These are phyloP conservation scores for Micronycteris hirsuta DNA, from an alignment of 2,113 vertebrate species.

Conservation along the genomic window DNA sequence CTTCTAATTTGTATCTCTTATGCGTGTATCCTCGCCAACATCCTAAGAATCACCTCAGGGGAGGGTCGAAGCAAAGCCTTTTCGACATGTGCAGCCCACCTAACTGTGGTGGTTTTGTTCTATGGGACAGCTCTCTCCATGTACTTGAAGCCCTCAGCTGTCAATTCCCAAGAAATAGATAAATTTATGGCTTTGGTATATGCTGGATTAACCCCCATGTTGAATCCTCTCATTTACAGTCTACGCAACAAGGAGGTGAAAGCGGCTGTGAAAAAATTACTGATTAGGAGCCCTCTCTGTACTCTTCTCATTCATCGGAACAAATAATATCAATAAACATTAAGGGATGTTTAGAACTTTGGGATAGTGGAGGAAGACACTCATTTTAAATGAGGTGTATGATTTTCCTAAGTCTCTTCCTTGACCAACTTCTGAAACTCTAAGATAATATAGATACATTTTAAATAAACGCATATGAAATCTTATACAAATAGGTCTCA, in stretches of 20 bases:
- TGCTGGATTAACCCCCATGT: conserved; percentile 54
- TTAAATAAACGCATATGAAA: not conserved
- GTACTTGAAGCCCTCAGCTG: conserved; percentile 62
- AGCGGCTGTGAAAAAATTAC: conserved; percentile 51
- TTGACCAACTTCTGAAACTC: not conserved
- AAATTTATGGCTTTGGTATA: conserved; percentile 60
- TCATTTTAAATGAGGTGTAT: not conserved
- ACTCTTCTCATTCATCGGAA: not conserved
- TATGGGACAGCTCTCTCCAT: conserved; percentile 66
- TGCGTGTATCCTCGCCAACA: conserved; percentile 49
- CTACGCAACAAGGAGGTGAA: conserved; percentile 66
- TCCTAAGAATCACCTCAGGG: conserved; percentile 53
- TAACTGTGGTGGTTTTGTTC: conserved; percentile 66
- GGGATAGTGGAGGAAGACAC: not conserved
- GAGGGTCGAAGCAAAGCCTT: conserved; percentile 67
- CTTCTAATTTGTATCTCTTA: conserved; percentile 70
- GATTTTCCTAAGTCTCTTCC: not conserved
- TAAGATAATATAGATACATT: not conserved
- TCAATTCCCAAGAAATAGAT: conserved; percentile 59
- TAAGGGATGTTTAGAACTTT: not conserved
- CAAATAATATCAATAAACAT: not conserved
- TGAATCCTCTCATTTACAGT: conserved; percentile 70
- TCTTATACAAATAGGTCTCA: not conserved
- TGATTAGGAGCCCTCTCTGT: not conserved
- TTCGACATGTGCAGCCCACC: conserved; percentile 71